Base-by-base conservation (phyloP, 2,113 vertebrate genomes). In the Coryphaenoides rupestris region DNA sequence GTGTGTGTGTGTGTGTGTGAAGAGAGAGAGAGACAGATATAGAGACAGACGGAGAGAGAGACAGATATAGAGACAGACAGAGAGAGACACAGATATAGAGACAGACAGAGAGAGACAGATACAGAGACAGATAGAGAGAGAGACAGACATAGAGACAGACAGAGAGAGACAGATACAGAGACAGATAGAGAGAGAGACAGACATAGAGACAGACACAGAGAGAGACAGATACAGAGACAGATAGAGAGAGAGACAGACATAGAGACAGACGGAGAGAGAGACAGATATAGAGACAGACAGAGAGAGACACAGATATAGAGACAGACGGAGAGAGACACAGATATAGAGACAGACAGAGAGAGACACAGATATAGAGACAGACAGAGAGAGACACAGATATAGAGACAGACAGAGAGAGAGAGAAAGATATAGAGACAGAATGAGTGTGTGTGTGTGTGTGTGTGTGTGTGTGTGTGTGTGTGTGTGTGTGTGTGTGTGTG, bases 381-480 rank as follows among this genome's bases (percentile, higher is more conserved):
- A 46, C 19, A 61, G 60, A 16, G 21, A 61, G 60, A 23, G 40
- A 50, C 4, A 21, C 4, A 21, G 13, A 47, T 19, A 16, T 1
- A 23, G 49, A 58, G 22, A 21, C 23, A 26, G 57, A 26, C 45
- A 2, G 55, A 55, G 22, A 28, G 55, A 71, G 70, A 21, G 62
- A 28, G 40, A n/a, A 13, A 50, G 47, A 50, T 14, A 17, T 3
- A 47, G 3, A 47, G 46, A 47, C 10, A 47, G 46, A 47, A 3
- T 3, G 46, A 47, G 46, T 76, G 47, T 70, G 63, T 64, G 58
- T 58, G 68, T 76, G 74, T 74, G 74, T 84, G 46, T 69, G 76
- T 76, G 52, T 70, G 63, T 64, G 58, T 58, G 68, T 76, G 74
- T 74, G 74, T 84, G 46, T 69, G 76, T 76, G 52, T 70, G 63